phyloP scores from a whole-genome alignment of 2,888 invertebrate species.

The Pandemis heparana region DNA sequence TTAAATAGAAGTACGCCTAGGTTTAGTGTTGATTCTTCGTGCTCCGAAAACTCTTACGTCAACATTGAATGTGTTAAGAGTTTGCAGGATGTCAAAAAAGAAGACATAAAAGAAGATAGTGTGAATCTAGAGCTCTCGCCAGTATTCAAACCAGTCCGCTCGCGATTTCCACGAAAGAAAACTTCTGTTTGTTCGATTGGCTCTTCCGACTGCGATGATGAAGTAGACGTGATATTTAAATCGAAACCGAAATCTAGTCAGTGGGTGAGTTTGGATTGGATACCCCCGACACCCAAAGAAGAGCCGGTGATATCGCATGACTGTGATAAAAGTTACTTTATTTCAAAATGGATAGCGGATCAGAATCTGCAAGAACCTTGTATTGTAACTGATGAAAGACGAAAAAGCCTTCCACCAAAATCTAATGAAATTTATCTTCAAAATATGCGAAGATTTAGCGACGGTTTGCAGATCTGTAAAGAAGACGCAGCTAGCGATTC shows the following conservation, averaged over 20 bases:
- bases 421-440: conserved; percentile 82
- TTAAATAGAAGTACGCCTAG: conserved; percentile 75
- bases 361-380: conserved; percentile 79
- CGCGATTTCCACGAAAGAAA: conserved; percentile 80
- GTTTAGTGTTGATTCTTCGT: conserved; percentile 83
- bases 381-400: conserved; percentile 77
- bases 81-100: conserved; percentile 83
- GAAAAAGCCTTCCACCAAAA: conserved; percentile 82
- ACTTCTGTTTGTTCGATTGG: conserved; percentile 83
- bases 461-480: conserved; percentile 81
- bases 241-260: conserved; percentile 86
- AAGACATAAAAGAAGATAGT: conserved; percentile 67
- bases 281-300: conserved; percentile 81
- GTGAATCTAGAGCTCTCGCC: conserved; percentile 68
- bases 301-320: conserved; percentile 81
- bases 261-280: conserved; percentile 85
- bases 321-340: conserved; percentile 85
- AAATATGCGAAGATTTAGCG: conserved; percentile 82
- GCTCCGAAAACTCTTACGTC: conserved; percentile 85
- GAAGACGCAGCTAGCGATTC: conserved; percentile 84
- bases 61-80: conserved; percentile 83
- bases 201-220: conserved; percentile 83
- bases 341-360: conserved; percentile 83
- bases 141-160: conserved; percentile 70
- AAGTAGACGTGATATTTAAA: conserved; percentile 84